These are phyloP conservation scores for Desmodus rotundus DNA, from an alignment of 2,113 vertebrate species.

Conservation along the genomic window DNA sequence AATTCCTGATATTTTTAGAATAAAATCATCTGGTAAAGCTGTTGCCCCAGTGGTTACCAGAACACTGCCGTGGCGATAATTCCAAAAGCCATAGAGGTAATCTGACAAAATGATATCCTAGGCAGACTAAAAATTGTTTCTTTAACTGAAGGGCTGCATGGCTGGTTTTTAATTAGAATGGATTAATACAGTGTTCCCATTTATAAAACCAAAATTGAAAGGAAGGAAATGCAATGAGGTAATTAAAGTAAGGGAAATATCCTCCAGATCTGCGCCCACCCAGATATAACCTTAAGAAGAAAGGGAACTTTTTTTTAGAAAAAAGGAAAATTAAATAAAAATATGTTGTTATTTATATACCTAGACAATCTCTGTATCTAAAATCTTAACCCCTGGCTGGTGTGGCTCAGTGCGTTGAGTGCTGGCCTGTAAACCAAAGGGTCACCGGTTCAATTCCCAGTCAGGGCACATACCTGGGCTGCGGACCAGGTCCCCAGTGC, in stretches of 20 bases:
- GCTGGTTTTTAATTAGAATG: conserved; percentile 79
- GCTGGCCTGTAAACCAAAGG: no score
- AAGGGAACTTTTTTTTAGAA: neutral
- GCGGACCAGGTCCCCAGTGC: no score
- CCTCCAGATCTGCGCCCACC: conserved; percentile 52
- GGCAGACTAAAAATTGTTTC: conserved; percentile 72
- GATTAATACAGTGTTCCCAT: conserved; percentile 70
- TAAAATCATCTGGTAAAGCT: conserved; percentile 63
- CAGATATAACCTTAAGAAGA: conserved; percentile 51
- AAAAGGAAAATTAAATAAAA: neutral
- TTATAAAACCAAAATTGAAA: conserved; percentile 73
- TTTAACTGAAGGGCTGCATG: conserved; percentile 65
- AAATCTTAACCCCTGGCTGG: neutral
- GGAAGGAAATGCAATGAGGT: conserved; percentile 60
- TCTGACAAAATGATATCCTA: conserved; percentile 75
- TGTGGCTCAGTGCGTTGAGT: no score
- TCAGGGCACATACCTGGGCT: no score
- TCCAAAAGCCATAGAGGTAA: conserved; percentile 65
- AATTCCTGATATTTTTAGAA: conserved; percentile 63
- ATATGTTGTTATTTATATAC: neutral
- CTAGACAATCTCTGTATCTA: neutral
- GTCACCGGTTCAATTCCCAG: no score
- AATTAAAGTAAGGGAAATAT: conserved; percentile 43
- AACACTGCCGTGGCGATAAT: conserved; percentile 64
- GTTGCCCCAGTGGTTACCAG: conserved; percentile 63